These are phyloP conservation scores for roundworm (Caenorhabditis elegans) DNA, from an alignment of 1,140 invertebrate genomes.

Conservation along the genomic window DNA sequence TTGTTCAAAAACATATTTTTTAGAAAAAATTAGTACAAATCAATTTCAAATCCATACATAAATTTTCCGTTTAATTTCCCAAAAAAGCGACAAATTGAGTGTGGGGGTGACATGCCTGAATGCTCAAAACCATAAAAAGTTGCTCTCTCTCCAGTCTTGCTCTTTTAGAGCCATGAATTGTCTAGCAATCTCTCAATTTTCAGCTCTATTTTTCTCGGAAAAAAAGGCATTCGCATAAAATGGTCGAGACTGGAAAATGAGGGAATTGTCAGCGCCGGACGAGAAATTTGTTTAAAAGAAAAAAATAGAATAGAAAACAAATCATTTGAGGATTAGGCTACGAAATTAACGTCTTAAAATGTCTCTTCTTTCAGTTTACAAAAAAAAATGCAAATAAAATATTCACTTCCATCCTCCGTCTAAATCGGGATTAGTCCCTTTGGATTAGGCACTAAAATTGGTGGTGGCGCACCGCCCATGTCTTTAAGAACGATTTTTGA, in stretches of 20 bases:
- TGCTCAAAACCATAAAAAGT: slow-evolving; percentile 30
- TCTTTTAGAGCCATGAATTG: neutral
- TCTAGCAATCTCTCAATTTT: neutral
- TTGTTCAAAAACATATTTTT: too few relatives aligned
- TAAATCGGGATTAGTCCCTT: too few relatives aligned
- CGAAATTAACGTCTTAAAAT: neutral
- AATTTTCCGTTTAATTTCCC: neutral
- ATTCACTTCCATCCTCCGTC: too few relatives aligned
- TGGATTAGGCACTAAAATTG: too few relatives aligned
- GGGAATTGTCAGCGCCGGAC: neutral
- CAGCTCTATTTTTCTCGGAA: neutral
- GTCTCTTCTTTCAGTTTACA: neutral
- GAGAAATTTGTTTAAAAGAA: neutral
- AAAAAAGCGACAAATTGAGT: neutral
- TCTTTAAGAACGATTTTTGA: too few relatives aligned
- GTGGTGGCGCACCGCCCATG: too few relatives aligned
- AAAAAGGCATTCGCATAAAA: neutral
- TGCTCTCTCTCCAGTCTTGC: neutral
- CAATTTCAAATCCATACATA: too few relatives aligned
- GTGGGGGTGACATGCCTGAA: neutral
- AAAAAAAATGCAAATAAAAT: too few relatives aligned
- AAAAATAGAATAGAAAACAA: neutral
- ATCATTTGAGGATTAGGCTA: neutral
- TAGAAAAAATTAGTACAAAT: too few relatives aligned
- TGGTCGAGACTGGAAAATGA: neutral